Evolutionary conservation across 2,888 invertebrate species (phyloP).

Genomic region (Polyommatus icarus): DNA sequence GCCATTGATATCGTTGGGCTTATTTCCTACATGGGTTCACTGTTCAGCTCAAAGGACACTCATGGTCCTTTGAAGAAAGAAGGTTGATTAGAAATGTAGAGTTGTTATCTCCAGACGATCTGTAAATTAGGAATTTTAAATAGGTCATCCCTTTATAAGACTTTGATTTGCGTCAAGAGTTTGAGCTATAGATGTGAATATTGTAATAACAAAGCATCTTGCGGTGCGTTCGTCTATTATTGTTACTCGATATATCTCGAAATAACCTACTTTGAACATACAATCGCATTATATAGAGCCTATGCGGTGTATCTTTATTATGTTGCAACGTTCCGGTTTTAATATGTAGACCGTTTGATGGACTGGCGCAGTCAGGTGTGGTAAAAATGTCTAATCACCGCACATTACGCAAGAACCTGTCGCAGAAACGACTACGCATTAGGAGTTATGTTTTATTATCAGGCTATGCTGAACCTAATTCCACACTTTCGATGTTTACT

Average conservation of each 20-base stretch:
- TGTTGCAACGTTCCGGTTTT: conserved; percentile 31
- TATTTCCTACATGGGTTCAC: conserved; percentile 10
- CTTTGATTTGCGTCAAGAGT: neutral
- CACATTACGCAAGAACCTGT: conserved; percentile 48
- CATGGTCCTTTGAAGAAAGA: no score
- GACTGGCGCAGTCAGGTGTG: conserved; percentile 45
- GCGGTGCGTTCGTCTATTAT: neutral
- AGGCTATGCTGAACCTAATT: neutral
- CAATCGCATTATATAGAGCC: conserved; percentile 31
- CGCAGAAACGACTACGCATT: conserved; percentile 25
- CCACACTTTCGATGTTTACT: conserved; percentile 1
- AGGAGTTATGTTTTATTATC: conserved; percentile 24
- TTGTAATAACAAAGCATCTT: neutral
- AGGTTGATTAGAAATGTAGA: neutral
- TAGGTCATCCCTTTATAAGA: neutral
- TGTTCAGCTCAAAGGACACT: conserved; percentile 4
- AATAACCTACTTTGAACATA: neutral
- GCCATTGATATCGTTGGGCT: conserved; percentile 36
- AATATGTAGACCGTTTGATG: conserved; percentile 35
- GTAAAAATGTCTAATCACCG: conserved; percentile 48
- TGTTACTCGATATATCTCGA: conserved; percentile 8
- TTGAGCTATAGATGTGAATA: neutral
- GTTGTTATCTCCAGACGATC: neutral
- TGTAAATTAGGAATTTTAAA: neutral
- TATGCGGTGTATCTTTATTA: conserved; percentile 25